A percentile compares a stretch with the other conserved stretches of the same genome.
Evolutionary conservation across 2,113 vertebrate species (phyloP).

Genomic region (Gulo gulo): DNA sequence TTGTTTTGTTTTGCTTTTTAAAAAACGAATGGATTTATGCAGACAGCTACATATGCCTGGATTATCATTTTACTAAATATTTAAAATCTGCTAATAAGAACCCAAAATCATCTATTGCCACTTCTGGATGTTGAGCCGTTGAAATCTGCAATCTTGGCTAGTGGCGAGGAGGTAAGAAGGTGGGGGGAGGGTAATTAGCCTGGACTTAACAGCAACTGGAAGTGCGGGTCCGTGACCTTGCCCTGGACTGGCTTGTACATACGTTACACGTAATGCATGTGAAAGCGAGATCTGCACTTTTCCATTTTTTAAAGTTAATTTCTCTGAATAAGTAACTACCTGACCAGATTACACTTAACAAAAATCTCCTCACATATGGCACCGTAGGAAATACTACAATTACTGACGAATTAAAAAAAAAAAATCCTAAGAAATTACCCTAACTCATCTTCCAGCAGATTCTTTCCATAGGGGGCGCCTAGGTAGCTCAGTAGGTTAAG

Average conservation of each 20-base stretch:
- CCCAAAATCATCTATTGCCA: not conserved
- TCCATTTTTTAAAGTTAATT: slow-evolving; percentile 21
- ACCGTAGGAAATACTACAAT: not conserved
- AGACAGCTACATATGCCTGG: not conserved
- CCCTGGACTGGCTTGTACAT: not conserved
- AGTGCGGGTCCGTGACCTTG: not conserved
- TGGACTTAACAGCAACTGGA: not conserved
- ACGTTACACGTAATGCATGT: not conserved
- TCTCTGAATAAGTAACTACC: slow-evolving; percentile 42
- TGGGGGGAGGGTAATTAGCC: not conserved
- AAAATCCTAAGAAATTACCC: not conserved
- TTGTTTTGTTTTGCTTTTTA: not conserved
- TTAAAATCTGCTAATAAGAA: slow-evolving; percentile 22
- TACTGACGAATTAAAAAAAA: not conserved
- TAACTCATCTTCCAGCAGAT: not conserved
- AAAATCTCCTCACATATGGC: slow-evolving; percentile 31
- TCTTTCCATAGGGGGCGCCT: not conserved
- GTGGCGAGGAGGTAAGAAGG: not conserved
- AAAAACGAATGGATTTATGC: not conserved
- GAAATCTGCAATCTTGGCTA: not conserved
- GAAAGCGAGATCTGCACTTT: not conserved
- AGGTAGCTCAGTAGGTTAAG: too few species aligned
- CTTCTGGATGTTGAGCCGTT: not conserved
- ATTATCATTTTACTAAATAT: slow-evolving; percentile 1
- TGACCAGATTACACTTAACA: slow-evolving; percentile 39